Evolutionary conservation across 2,797 vertebrate genomes (phyloP).

Genomic region (Acipenser transmontanus): DNA sequence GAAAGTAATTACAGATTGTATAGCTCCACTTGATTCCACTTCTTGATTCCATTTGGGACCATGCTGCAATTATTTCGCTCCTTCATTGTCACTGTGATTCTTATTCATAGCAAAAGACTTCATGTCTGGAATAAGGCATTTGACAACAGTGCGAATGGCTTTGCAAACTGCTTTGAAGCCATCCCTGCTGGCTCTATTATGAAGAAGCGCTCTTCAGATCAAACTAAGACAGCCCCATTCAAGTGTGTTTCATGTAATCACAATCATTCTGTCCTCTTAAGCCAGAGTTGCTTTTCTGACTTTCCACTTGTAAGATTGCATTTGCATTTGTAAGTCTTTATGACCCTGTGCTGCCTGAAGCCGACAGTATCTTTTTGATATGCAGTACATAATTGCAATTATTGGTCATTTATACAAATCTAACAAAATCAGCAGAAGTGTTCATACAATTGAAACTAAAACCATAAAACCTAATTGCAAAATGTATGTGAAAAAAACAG

Average conservation of each 20-base stretch:
- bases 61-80: neutral
- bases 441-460: no score
- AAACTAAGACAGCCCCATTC: neutral
- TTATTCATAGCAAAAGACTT: neutral
- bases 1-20: neutral
- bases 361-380: neutral
- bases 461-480: no score
- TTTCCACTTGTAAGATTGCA: neutral
- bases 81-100: neutral
- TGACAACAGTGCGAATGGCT: neutral
- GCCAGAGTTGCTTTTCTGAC: neutral
- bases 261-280: neutral
- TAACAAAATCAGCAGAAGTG: no score
- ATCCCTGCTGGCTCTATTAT: neutral
- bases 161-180: neutral
- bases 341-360: neutral
- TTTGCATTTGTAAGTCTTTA: neutral
- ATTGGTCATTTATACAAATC: no score
- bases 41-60: no score
- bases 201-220: neutral
- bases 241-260: slow-evolving; percentile 3
- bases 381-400: no score
- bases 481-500: no score
- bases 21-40: neutral
- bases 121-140: neutral